Evolutionary conservation across 2,888 invertebrate genomes (phyloP).

Genomic region (Macrostomum cliftonense): DNA sequence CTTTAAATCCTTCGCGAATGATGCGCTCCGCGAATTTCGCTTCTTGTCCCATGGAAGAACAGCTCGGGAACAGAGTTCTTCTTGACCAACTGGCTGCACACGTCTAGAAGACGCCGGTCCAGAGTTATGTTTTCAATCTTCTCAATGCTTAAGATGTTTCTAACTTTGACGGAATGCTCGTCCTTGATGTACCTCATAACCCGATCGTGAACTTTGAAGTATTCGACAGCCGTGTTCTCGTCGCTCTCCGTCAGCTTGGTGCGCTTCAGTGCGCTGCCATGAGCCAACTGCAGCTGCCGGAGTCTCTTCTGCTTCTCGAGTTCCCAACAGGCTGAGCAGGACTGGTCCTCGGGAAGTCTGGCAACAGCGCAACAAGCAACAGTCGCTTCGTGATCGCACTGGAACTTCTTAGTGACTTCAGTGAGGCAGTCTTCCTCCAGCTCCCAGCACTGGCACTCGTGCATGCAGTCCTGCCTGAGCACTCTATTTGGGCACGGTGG

Average conservation of each 20-base stretch:
- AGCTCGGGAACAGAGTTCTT: slow-evolving; percentile 1
- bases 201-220: slow-evolving; percentile 8
- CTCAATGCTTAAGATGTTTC: slow-evolving; percentile 9
- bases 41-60: slow-evolving; percentile 12
- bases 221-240: slow-evolving; percentile 11
- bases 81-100: slow-evolving; percentile 3
- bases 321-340: too few species aligned
- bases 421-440: too few species aligned
- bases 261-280: too few species aligned
- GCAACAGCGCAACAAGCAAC: too few species aligned
- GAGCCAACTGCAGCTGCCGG: too few species aligned
- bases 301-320: too few species aligned
- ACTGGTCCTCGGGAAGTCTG: too few species aligned
- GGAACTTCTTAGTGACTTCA: too few species aligned
- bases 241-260: neutral
- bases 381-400: too few species aligned
- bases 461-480: too few species aligned
- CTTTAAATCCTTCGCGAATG: slow-evolving; percentile 7
- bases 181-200: slow-evolving; percentile 10
- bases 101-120: slow-evolving; percentile 3
- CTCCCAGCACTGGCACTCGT: too few species aligned
- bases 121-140: slow-evolving; percentile 9
- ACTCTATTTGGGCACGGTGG: too few species aligned
- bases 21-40: slow-evolving; percentile 7
- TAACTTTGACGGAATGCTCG: slow-evolving; percentile 10